Evolutionary conservation across 2,888 invertebrate genomes (phyloP).

Genomic region (Spisula subtruncata): DNA sequence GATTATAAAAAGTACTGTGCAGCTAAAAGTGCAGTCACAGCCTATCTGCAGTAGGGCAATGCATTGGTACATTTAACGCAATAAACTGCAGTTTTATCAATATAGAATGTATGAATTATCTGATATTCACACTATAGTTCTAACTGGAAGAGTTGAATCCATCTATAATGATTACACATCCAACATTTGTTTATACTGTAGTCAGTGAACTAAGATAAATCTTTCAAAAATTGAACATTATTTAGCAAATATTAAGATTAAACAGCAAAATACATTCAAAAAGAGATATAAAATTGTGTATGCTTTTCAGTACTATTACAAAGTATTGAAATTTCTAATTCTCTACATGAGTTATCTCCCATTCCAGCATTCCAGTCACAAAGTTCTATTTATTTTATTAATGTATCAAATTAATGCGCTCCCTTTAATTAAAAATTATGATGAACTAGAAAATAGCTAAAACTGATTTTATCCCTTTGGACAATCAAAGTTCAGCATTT

Average conservation of each 20-base stretch:
- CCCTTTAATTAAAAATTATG: no score
- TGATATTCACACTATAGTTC: not conserved
- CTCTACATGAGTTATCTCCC: no score
- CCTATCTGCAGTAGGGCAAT: not conserved
- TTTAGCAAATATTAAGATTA: slow-evolving; percentile 10
- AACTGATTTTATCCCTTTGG: no score
- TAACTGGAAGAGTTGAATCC: not conserved
- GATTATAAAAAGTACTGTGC: no score
- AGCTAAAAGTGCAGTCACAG: no score
- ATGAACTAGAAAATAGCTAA: no score
- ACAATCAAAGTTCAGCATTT: no score
- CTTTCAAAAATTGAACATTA: not conserved
- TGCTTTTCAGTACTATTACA: not conserved
- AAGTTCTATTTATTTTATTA: no score
- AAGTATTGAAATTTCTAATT: not conserved
- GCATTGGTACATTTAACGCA: not conserved
- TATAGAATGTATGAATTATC: not conserved
- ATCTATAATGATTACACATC: not conserved
- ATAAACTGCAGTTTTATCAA: slow-evolving; percentile 5
- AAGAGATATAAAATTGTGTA: not conserved
- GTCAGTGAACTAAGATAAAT: not conserved
- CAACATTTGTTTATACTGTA: not conserved
- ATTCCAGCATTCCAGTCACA: no score
- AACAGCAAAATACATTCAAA: not conserved
- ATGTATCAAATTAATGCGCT: no score